Conservation (phyloP, 2,113 vertebrate species). For the Oryctolagus cuniculus region mOryCun1.1 NC_091434.1:52132001-52132500, state of each 20-base stretch:
- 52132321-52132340: conserved; percentile 14
- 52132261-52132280: conserved; percentile 44
- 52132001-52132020: no score
- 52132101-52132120: conserved; percentile 42
- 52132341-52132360: not conserved
- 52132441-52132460: not conserved
- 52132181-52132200: conserved; percentile 74
- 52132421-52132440: not conserved
- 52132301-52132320: not conserved
- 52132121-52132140: conserved; percentile 14
- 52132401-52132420: not conserved
- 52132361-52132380: not conserved
- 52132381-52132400: not conserved
- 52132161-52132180: conserved; percentile 49
- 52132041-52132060: no score
- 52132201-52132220: conserved; percentile 68
- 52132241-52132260: conserved; percentile 48
- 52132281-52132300: not conserved
- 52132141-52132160: conserved; percentile 67
- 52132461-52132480: not conserved
- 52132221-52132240: conserved; percentile 3
- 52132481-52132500: not conserved
- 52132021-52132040: no score
- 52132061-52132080: not conserved
- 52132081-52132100: not conserved